Evolutionary conservation across 2,113 vertebrate species (phyloP), one percentile per base, ranked within the genome.

Genomic region (Argyrosomus japonicus): DNA sequence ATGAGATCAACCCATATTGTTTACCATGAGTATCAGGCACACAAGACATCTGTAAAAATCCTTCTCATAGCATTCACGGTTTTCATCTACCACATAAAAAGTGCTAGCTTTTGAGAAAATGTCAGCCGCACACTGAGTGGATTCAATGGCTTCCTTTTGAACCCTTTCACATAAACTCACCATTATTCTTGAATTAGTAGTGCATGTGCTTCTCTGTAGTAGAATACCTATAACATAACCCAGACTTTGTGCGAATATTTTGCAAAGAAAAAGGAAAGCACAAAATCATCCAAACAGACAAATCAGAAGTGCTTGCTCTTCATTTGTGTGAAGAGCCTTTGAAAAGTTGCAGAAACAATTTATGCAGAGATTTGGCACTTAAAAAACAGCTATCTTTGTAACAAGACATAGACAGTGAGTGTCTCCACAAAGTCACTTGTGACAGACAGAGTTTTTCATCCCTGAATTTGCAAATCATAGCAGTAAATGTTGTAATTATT

Each of bases 401-500:
- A 47, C 15, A 23, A 48, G 54, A 40, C 29, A 63, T 8, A 61
- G 71, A 18, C 58, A 63, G 27, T 6, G 47, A 51, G 48, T 7
- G 57, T 72, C 19, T 79, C 18, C 40, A 77, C 40, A 68, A 68
- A 68, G 25, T 62, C 45, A 40, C 47, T 4, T 43, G n/a, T 14
- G 10, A 54, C 65, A 61, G 29, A 19, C 32, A 53, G 27, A 10
- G 15, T 45, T 68, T 60, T 64, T 70, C 63, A 75, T 79, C 32
- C 69, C 51, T 64, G 75, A 43, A 47, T 78, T 79, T 70, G 36
- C 51, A 82, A 78, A 75, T 75, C 51, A 64, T 6, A 63, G 75
- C 36, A 75, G 51, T 82, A 69, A 70, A 82, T 36, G n/a, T 7
- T 75, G 13, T 47, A 54, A 75, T 70, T 82, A 73, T 70, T 64